These are phyloP conservation scores for Octodon degus DNA, from an alignment of 2,113 vertebrate genomes.

Conservation along the genomic window DNA sequence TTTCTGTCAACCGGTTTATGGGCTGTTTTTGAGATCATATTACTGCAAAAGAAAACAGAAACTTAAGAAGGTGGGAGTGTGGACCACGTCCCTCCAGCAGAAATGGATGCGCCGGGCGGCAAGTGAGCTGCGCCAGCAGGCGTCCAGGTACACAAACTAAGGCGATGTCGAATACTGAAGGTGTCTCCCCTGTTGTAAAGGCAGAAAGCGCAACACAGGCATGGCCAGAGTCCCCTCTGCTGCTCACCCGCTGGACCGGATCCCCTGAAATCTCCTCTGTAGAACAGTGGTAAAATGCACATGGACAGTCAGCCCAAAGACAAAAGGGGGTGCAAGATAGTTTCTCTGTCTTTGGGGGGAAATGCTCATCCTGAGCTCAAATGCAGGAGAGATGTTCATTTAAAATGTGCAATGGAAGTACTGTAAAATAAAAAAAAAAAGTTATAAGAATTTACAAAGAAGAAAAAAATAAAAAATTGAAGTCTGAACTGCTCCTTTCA, in stretches of 20 bases:
- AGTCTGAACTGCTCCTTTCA: too few species aligned
- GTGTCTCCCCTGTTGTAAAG: neutral
- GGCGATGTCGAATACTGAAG: neutral
- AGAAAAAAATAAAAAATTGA: too few species aligned
- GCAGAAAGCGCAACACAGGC: neutral
- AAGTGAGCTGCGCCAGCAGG: neutral
- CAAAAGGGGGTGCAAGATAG: neutral
- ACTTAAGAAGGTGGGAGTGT: neutral
- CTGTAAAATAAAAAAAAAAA: too few species aligned
- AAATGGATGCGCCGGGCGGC: neutral
- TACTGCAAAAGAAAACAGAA: constrained; percentile 54
- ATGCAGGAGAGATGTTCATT: neutral
- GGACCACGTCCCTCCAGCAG: neutral
- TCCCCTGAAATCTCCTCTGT: neutral
- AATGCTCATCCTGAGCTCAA: neutral
- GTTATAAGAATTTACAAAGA: too few species aligned
- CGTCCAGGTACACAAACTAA: neutral
- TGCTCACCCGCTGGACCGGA: neutral
- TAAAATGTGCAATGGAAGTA: neutral
- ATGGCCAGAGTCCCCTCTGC: too few species aligned
- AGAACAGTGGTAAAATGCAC: neutral
- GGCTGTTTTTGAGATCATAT: neutral
- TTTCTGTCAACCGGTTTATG: constrained; percentile 41
- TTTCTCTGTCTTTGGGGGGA: neutral
- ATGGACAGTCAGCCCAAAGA: neutral